Evolutionary conservation across 2,888 invertebrate genomes (phyloP), one percentile per base, ranked within the genome.

Genomic region (Eulithis prunata): DNA sequence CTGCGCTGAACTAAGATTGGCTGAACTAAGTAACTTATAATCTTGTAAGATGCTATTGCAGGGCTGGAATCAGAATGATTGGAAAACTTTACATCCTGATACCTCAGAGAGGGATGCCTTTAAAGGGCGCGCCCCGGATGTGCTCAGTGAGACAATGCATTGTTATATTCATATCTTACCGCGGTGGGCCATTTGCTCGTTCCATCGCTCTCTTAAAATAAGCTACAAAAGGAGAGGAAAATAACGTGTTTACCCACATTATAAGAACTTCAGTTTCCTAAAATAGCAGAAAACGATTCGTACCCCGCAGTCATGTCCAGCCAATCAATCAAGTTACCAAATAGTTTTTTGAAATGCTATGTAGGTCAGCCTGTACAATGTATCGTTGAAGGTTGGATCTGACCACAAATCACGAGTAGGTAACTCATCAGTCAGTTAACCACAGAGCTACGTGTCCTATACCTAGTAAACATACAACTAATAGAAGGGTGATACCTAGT

Each of bases 311-410:
- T 52, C 59, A 46, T 53, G 60, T 60, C 14, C 60, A 36, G 60
- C 53, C 53, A 60, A 62, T 62, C 55, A 62, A 62, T 62, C 55
- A 62, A 62, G 55, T 51, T 49, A 51, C 55, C 62, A 62, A 55
- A 56, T 62, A 56, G 55, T 55, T 41, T 61, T 61, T 55, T 61
- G 28, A 55, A 62, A 49, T 55, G 46, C 54, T 54, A 60, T 43
- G 36, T 38, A 46, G 36, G 43, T 41, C 46, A 51, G 62, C 21
- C 53, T 32, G n/a, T 52, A 49, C 41, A 51, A 62, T 49, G 55
- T 62, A 43, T 60, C 11, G 53, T 5, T 41, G 36, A 62, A 62
- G 55, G 62, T 56, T 49, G 62, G 62, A 62, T 55, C 49, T 56
- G 54, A 56, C 62, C 62, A 62, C 55, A 62, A 56, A 62, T 62